phyloP scores from a whole-genome alignment of 2,797 vertebrate genomes.

The Pangasius djambal region DNA sequence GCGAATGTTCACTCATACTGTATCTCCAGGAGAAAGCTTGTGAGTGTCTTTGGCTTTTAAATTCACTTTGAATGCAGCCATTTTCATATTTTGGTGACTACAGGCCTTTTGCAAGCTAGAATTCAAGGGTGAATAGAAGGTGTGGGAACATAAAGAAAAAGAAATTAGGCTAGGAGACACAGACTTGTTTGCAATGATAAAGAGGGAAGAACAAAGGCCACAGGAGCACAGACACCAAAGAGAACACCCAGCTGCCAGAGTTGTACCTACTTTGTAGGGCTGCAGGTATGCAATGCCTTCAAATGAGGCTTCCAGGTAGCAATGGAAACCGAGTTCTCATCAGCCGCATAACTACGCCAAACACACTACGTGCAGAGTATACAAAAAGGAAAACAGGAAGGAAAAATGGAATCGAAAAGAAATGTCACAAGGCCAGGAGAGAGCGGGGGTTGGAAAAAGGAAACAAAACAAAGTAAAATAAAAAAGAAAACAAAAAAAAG shows the following conservation, averaged over 20 bases:
- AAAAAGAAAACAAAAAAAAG: conserved; percentile 75
- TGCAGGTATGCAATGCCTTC: conserved; percentile 99
- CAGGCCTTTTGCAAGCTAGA: conserved; percentile 52
- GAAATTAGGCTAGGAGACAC: conserved; percentile 36
- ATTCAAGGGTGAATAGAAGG: conserved; percentile 18
- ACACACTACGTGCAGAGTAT: conserved; percentile 88
- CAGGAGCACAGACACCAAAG: conserved; percentile 74
- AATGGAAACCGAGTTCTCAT: conserved; percentile 99
- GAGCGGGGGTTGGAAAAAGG: conserved; percentile 61
- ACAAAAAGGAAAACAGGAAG: conserved; percentile 68
- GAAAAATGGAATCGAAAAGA: conserved; percentile 56
- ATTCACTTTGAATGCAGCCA: conserved; percentile 21
- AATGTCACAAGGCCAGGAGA: conserved; percentile 72
- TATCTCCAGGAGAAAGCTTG: conserved; percentile 52
- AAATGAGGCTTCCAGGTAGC: conserved; percentile 99
- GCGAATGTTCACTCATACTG: conserved; percentile 21
- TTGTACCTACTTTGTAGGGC: conserved; percentile 98
- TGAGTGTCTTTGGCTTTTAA: conserved; percentile 35
- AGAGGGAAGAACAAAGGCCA: conserved; percentile 52
- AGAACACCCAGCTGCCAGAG: conserved; percentile 79
- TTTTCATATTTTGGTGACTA: conserved; percentile 56
- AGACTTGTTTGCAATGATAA: conserved; percentile 48
- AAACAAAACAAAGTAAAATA: conserved; percentile 44
- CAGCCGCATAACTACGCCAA: conserved; percentile 99
- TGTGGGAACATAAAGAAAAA: conserved; percentile 40